A percentile compares a stretch with the other conserved stretches of the same genome.
Evolutionary conservation across 2,888 invertebrate species (phyloP).

Genomic region (Drosophila kokeensis): DNA sequence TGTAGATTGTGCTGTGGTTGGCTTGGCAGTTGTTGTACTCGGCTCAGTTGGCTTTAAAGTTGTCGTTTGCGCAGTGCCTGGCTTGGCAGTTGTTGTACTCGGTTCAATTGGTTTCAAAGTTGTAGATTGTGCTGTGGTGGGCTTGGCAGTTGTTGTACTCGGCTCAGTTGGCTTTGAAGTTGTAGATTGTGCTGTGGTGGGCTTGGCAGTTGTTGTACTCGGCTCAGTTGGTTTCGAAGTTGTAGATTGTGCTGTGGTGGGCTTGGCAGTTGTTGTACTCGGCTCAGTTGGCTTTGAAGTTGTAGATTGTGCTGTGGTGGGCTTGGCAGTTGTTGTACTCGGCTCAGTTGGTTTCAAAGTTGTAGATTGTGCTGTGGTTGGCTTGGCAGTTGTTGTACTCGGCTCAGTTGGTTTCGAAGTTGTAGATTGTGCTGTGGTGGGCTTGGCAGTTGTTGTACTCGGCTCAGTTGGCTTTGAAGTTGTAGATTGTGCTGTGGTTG

Average conservation of each 20-base stretch:
- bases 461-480: background rate
- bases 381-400: slow-evolving; percentile 1
- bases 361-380: background rate
- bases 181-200: background rate
- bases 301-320: background rate
- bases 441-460: background rate
- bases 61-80: background rate
- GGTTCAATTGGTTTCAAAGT: slow-evolving; percentile 4
- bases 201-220: no score
- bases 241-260: background rate
- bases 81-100: background rate
- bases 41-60: background rate
- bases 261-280: no score
- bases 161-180: background rate
- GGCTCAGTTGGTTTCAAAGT: slow-evolving; percentile 4
- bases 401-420: background rate
- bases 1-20: background rate
- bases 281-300: background rate
- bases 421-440: background rate
- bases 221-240: slow-evolving; percentile 2
- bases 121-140: background rate
- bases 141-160: background rate
- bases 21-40: no score
- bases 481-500: background rate
- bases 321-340: no score